A percentile compares a stretch with the other conserved stretches of the same genome.
Conservation (phyloP, 1,140 invertebrate species). For the Drosophila kanapiae region DNA sequence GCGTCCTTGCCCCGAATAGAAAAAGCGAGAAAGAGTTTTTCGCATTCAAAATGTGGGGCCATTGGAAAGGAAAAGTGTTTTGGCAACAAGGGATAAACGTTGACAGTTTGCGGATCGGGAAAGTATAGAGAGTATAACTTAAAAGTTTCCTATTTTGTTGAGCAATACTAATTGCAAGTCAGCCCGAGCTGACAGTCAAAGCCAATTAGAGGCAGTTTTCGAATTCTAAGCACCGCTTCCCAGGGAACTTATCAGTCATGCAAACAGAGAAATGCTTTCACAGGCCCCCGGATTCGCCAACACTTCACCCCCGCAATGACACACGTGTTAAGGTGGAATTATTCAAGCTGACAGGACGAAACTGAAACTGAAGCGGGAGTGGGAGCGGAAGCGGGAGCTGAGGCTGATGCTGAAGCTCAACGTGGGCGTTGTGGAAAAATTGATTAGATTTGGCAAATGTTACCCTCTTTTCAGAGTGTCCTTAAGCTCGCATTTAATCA, state of each 20-base stretch:
- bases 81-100: slow-evolving; percentile 16
- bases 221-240: slow-evolving; percentile 21
- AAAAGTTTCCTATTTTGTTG: slow-evolving; percentile 21
- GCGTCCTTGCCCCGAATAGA: slow-evolving; percentile 56
- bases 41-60: slow-evolving; percentile 62
- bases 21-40: slow-evolving; percentile 34
- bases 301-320: slow-evolving; percentile 18
- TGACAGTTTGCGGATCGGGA: slow-evolving; percentile 29
- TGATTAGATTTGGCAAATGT: slow-evolving; percentile 74
- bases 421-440: slow-evolving; percentile 54
- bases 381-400: not conserved
- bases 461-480: slow-evolving; percentile 23
- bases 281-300: slow-evolving; percentile 12
- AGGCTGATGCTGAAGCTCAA: slow-evolving; percentile 6
- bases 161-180: slow-evolving; percentile 34
- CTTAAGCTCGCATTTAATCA: slow-evolving; percentile 72
- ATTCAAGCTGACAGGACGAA: slow-evolving; percentile 71
- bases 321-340: slow-evolving; percentile 79
- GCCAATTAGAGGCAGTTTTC: slow-evolving; percentile 47
- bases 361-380: slow-evolving; percentile 5
- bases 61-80: slow-evolving; percentile 28
- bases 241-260: slow-evolving; percentile 71
- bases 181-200: slow-evolving; percentile 34
- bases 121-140: not conserved
- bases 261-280: slow-evolving; percentile 83